Conservation (phyloP, 2,797 vertebrate species). For the Prunella strophiata region DNA sequence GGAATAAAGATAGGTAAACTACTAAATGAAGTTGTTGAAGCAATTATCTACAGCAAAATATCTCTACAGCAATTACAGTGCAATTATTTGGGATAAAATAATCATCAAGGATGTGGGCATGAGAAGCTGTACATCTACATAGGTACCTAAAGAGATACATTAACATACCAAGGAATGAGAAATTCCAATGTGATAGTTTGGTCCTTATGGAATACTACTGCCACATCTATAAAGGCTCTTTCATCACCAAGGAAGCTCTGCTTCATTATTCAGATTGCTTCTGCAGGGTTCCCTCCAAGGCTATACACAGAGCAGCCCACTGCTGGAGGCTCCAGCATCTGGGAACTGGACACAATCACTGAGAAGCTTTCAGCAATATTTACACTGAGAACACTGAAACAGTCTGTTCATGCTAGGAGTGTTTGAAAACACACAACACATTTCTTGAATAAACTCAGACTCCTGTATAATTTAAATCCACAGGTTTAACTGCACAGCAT, state of each 20-base stretch:
- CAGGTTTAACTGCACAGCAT: background rate
- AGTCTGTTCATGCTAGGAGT: rapidly evolving
- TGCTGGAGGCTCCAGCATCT: background rate
- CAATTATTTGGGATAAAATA: background rate
- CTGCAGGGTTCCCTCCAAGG: background rate
- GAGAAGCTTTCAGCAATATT: background rate
- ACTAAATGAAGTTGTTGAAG: background rate
- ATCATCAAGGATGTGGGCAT: background rate
- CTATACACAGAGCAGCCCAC: background rate
- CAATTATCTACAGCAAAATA: background rate
- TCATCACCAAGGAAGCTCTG: background rate
- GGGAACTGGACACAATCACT: background rate
- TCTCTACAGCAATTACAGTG: background rate
- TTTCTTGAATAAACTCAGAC: background rate
- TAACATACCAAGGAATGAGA: background rate
- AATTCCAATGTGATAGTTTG: background rate
- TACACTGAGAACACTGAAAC: background rate
- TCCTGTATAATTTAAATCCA: background rate
- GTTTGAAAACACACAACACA: background rate
- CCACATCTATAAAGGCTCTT: background rate
- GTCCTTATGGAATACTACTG: background rate
- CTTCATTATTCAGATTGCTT: background rate
- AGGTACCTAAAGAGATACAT: background rate
- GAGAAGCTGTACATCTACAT: rapidly evolving
- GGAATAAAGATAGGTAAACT: background rate